These are phyloP conservation scores for Isurus oxyrinchus DNA, from an alignment of 2,113 vertebrate species.

Conservation along the genomic window DNA sequence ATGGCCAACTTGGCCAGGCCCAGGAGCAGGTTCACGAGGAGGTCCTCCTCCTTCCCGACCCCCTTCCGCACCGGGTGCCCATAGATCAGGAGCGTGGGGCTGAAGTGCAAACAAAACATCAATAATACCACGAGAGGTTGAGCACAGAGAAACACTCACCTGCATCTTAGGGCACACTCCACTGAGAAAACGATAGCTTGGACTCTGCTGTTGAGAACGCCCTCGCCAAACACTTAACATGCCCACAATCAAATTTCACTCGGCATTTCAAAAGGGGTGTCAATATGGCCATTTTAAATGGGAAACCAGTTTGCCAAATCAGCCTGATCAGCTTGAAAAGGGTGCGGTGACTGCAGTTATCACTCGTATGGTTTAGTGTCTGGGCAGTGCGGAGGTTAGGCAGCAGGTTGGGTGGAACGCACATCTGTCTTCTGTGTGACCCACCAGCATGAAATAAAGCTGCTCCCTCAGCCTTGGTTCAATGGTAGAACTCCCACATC, in stretches of 20 bases:
- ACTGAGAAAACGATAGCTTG: constrained; percentile 1
- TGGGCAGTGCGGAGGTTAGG: background rate
- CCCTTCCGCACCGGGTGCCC: too few species aligned
- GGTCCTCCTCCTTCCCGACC: too few species aligned
- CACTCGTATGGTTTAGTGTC: background rate
- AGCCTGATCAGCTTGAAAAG: background rate
- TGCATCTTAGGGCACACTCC: background rate
- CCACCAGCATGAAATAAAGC: background rate
- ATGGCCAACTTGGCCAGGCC: too few species aligned
- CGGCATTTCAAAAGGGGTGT: background rate
- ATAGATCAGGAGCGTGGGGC: too few species aligned
- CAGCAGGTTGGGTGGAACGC: too few species aligned
- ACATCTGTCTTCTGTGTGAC: background rate
- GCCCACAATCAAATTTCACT: background rate
- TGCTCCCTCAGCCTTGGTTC: background rate
- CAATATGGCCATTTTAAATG: background rate
- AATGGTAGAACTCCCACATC: background rate
- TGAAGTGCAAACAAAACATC: too few species aligned
- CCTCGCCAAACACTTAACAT: background rate
- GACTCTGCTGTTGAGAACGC: background rate
- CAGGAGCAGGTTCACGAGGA: too few species aligned
- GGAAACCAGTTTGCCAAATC: background rate
- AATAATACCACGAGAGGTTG: background rate
- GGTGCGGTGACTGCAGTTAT: background rate
- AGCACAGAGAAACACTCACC: background rate